These are phyloP conservation scores for Menura novaehollandiae DNA, from an alignment of 2,113 vertebrate species.

Conservation along the genomic window DNA sequence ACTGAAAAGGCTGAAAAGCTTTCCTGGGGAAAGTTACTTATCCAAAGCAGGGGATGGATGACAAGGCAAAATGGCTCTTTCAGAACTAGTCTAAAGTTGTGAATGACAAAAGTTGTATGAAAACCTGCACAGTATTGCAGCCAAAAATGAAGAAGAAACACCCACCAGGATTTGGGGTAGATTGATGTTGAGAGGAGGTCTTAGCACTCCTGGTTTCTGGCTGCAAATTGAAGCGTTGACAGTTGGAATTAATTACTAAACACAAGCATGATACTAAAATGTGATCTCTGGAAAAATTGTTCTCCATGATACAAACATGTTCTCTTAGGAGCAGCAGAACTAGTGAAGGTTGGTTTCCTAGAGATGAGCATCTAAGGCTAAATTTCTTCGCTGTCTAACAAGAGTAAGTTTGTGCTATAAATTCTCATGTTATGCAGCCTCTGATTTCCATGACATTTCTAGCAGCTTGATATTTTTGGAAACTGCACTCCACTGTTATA, in stretches of 20 bases:
- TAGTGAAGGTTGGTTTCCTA: neutral
- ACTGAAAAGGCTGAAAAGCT: neutral
- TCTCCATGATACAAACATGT: neutral
- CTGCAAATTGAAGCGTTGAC: neutral
- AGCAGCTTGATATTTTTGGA: conserved; percentile 20
- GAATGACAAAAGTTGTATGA: neutral
- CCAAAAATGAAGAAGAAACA: neutral
- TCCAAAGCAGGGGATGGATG: neutral
- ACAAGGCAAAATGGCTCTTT: neutral
- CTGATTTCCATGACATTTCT: conserved; percentile 20
- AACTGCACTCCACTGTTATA: neutral
- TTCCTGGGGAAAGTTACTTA: neutral
- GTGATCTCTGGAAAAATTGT: neutral
- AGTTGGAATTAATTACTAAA: neutral
- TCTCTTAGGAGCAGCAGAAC: neutral
- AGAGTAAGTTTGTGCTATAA: neutral
- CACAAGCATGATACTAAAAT: neutral
- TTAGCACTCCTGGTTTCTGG: neutral
- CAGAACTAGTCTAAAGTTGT: neutral
- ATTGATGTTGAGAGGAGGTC: neutral
- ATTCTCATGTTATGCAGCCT: neutral
- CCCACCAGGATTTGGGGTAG: neutral
- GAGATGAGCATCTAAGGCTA: neutral
- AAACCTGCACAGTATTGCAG: neutral
- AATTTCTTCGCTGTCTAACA: neutral